Evolutionary conservation across 2,797 vertebrate species (phyloP).

Genomic region (Stomatorhinus walkeri): DNA sequence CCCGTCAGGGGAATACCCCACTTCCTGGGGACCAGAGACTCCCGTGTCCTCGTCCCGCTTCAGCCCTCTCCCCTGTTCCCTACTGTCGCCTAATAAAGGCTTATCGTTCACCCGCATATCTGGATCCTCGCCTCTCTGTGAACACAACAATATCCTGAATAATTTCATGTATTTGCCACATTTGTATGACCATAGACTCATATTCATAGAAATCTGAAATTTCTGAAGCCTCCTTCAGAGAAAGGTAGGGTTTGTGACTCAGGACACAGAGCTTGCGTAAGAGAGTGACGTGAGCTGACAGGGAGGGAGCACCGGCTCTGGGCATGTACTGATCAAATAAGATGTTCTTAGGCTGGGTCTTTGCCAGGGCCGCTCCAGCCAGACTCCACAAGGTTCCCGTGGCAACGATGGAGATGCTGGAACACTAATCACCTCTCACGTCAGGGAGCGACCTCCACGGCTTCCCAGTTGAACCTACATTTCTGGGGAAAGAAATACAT

Average conservation of each 20-base stretch:
- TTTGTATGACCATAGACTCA: not conserved
- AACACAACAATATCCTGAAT: not conserved
- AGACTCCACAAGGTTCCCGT: not conserved
- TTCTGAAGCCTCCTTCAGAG: not conserved
- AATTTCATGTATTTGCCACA: not conserved
- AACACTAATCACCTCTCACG: conserved; percentile 3
- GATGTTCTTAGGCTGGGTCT: not conserved
- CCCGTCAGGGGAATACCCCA: no score
- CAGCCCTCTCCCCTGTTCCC: no score
- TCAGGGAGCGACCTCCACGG: not conserved
- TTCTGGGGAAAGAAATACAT: not conserved
- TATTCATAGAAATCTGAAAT: not conserved
- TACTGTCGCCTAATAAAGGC: no score
- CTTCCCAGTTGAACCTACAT: not conserved
- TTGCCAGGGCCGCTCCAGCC: not conserved
- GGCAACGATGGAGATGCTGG: conserved; percentile 5
- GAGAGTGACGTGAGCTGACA: not conserved
- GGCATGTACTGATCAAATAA: not conserved
- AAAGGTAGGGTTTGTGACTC: not conserved
- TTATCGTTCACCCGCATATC: no score
- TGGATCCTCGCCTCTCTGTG: no score
- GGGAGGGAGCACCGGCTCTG: not conserved
- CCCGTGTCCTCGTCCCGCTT: no score
- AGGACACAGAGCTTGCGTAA: not conserved
- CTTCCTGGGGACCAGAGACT: no score